Evolutionary conservation across 2,888 invertebrate species (phyloP), one percentile per base, ranked within the genome.

Genomic region (Pseudoips prasinana): DNA sequence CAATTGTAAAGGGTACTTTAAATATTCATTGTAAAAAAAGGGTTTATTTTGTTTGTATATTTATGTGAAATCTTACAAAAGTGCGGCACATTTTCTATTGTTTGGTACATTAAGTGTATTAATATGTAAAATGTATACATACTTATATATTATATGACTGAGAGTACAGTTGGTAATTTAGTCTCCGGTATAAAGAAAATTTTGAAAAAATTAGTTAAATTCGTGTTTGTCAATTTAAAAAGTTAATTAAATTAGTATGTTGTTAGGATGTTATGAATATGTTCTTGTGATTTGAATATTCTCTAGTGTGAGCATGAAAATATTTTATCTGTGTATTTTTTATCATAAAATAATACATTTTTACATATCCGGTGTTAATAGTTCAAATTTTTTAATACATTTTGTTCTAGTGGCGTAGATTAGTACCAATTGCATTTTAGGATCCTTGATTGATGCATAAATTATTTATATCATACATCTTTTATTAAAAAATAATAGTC

Each of bases 211-310:
- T 51, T 47, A 10, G 28, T 49, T 43, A 19, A 52, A 43, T 50
- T 60, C 48, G 58, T 67, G 56, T 66, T 58, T 56, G 72, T 74
- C 73, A 72, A 73, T 73, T 74, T 71, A 44, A 60, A 44, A 56
- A 25, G 60, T 65, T 66, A 72, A 63, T 72, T 66, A 71, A 38
- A 42, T 46, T 57, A 58, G 55, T 54, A 36, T 46, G 35, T 53
- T 54, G 37, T 44, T 49, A 52, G 39, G 32, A 44, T 50, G 40
- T 41, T 52, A 39, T 35, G 39, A 39, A 39, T 38, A 33, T 41
- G 34, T 51, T 32, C 35, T 22, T 44, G 14, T 14, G 14, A 14
- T 14, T 14, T 14, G 3, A 5, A 14, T 3, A 14, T 14, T 2
- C 14, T 14, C 14, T 14, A 3, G 14, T 3, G 14, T 14, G 14